Base-by-base conservation (phyloP, 2,797 vertebrate genomes). In the Discoglossus pictus region DNA sequence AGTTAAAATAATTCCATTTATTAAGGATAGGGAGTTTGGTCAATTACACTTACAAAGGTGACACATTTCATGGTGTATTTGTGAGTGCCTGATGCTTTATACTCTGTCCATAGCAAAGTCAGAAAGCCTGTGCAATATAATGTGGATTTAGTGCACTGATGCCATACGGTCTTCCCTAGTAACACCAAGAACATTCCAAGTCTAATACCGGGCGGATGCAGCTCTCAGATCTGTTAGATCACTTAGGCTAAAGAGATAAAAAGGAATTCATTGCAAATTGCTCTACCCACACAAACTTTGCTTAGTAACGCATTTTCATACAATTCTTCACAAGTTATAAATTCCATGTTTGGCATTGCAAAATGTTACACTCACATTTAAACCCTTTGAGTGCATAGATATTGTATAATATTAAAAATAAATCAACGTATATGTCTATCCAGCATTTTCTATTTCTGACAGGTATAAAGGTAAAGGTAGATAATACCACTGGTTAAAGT, bases 131-230 rank as follows among this genome's bases (percentile, higher is more conserved):
- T 61, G 50, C 61, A 54, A 58, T 55, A 78, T 71, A 84, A 84
- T 60, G 82, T 74, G 78, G 79, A 84, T 81, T 89, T 88, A 89
- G 86, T 88, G 84, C 87, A 87, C 75, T 82, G 76, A 75, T 65
- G 77, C 67, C 80, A 48, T 88, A 91, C 92, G 88, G 89, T 90
- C 92, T 87, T 91, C 88, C 79, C 78, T 61, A 68, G 7, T 1
- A 67, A 68, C 72, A 54, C 72, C 61, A 74, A 74, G 70, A 75
- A 73, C 58, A 80, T 78, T 78, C 75, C 73, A 66, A 58, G 68
- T 80, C 76, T 78, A 42, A 62, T 56, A 75, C 76, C 75, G 73
- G 38, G 69, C 68, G 76, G 47, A 80, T 34, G 55, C 78, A 75
- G 74, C 82, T 76, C 83, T 81, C 78, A 82, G 80, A 78, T 80